phyloP scores from a whole-genome alignment of 2,888 invertebrate genomes.

The Lochmaea capreae region DNA sequence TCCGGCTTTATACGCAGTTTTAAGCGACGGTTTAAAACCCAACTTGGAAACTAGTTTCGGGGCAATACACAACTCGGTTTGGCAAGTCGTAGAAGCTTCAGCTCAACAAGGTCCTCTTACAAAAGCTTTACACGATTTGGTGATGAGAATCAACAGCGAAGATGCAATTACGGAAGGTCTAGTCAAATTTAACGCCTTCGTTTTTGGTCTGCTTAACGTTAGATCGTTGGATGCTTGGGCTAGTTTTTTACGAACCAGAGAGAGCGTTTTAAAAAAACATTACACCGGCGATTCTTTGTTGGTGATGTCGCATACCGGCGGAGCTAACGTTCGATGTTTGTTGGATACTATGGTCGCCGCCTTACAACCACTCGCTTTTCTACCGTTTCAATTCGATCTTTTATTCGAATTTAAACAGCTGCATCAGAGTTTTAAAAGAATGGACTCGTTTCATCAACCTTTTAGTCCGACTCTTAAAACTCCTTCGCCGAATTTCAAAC shows the following conservation, averaged over 20 bases:
- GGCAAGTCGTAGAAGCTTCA: conserved; percentile 91
- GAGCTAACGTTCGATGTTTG: conserved; percentile 71
- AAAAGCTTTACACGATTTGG: conserved; percentile 84
- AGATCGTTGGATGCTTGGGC: conserved; percentile 92
- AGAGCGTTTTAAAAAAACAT: conserved; percentile 83
- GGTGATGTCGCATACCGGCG: conserved; percentile 72
- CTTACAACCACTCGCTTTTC: conserved; percentile 81
- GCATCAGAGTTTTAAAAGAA: conserved; percentile 79
- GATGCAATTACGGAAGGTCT: conserved; percentile 85
- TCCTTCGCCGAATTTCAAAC: conserved; percentile 53
- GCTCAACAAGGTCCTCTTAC: conserved; percentile 89
- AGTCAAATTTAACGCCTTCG: conserved; percentile 89
- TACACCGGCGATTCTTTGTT: conserved; percentile 83
- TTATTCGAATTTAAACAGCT: conserved; percentile 82
- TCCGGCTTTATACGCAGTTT: conserved; percentile 84
- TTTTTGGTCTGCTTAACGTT: conserved; percentile 86
- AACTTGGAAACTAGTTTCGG: conserved; percentile 87
- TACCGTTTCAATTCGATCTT: conserved; percentile 85
- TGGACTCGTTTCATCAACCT: conserved; percentile 66
- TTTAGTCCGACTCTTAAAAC: conserved; percentile 62
- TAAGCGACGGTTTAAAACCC: conserved; percentile 87
- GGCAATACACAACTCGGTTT: conserved; percentile 86
- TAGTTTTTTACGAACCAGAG: conserved; percentile 85
- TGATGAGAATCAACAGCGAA: conserved; percentile 84
- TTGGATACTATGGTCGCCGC: conserved; percentile 82